Base-by-base conservation (phyloP, 2,113 vertebrate genomes). In the Callithrix jacchus region DNA sequence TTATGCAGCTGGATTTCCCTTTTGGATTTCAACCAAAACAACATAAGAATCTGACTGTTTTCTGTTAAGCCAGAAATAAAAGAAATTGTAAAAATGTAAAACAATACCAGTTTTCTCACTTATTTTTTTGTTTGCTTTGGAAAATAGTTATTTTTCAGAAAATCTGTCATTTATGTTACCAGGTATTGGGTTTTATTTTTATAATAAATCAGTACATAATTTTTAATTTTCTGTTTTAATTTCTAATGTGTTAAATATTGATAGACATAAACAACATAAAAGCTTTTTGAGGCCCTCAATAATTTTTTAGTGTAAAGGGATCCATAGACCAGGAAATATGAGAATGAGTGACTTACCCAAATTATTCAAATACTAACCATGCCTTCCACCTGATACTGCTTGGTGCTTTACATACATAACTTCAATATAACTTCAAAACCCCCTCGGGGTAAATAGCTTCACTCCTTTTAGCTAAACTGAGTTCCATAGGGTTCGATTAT, bases 91-190 rank as follows among this genome's bases (percentile, higher is more conserved):
- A 89, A 89, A 54, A 70, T 74, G 7, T 52, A 61, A 88, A 96
- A 66, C n/a, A 68, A 25, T 84, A 56, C 47, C 58, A 20, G 16
- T 87, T 90, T 97, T 84, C 54, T 87, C 83, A 66, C 80, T 74
- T 32, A 23, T 23, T 61, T 86, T 94, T 93, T 82, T 45, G 20
- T 89, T 94, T 92, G 32, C 47, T 79, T n/a, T 80, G 47, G 45
- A 73, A 73, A 97, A 89, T 89, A 82, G 49, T 21, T 91, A 81
- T 45, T 87, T 96, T 52, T 89, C 40, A 76, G 86, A 95, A 94
- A 96, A 84, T 56, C 37, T 84, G 20, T 70, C 54, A 18, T 92
- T 94, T 92, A 89, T 79, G 49, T 83, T 91, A 73, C 45, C 52
- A 21, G 83, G 25, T 45, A 45, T 84, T 73, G 10, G 2, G 25